These are phyloP conservation scores for Arctia plantaginis DNA, from an alignment of 2,888 invertebrate genomes.

Conservation along the genomic window DNA sequence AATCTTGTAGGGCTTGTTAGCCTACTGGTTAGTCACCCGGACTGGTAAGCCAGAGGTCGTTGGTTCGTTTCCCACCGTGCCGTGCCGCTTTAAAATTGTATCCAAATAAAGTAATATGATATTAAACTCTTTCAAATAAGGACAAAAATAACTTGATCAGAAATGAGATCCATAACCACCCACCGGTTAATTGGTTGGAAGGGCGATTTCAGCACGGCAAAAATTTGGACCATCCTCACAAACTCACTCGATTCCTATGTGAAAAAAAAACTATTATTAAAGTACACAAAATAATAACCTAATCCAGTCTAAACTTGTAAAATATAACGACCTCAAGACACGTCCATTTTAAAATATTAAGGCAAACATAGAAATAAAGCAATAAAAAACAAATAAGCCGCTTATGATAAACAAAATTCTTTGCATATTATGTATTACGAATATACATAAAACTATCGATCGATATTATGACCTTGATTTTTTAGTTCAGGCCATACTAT, in stretches of 20 bases:
- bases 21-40: too few relatives aligned
- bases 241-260: neutral
- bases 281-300: neutral
- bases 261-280: neutral
- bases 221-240: too few relatives aligned
- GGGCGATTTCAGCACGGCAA: too few relatives aligned
- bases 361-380: neutral
- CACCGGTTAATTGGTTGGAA: too few relatives aligned
- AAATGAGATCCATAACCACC: too few relatives aligned
- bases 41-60: too few relatives aligned
- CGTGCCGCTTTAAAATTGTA: too few relatives aligned
- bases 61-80: too few relatives aligned
- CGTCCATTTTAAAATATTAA: neutral
- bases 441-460: conserved; percentile 21
- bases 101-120: too few relatives aligned
- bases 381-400: neutral
- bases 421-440: neutral
- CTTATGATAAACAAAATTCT: neutral
- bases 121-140: too few relatives aligned
- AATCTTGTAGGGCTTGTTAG: too few relatives aligned
- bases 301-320: neutral
- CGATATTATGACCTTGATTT: conserved; percentile 57
- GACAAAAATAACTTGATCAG: too few relatives aligned
- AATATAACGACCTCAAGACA: neutral
- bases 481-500: conserved; percentile 50